Evolutionary conservation across 1,140 invertebrate genomes (phyloP).

Genomic region (Bombus haemorrhoidalis): DNA sequence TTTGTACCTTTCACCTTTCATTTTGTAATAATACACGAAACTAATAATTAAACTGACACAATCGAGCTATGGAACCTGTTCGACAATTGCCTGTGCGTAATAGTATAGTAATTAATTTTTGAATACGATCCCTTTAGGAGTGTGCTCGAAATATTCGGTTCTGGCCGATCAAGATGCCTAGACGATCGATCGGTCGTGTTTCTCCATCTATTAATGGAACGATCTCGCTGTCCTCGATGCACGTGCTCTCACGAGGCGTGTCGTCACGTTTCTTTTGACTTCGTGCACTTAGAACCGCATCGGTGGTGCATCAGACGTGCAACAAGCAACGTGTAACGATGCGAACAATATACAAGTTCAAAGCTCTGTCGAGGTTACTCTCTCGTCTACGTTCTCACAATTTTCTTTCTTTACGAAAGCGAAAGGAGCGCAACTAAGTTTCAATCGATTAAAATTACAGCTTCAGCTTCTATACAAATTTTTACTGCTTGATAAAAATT

Average conservation of each 20-base stretch:
- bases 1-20: too few species aligned
- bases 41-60: neutral
- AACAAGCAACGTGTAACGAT: slow-evolving; percentile 35
- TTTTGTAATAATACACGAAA: neutral
- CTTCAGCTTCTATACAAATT: neutral
- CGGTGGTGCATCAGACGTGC: slow-evolving; percentile 24
- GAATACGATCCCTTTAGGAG: too few species aligned
- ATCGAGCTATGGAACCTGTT: neutral
- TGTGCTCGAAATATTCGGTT: neutral
- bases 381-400: slow-evolving; percentile 14
- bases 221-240: slow-evolving; percentile 45
- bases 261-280: slow-evolving; percentile 39
- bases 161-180: neutral
- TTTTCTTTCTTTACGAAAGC: slow-evolving; percentile 54
- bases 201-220: slow-evolving; percentile 20
- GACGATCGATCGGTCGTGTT: slow-evolving; percentile 9
- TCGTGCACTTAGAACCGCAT: slow-evolving; percentile 24
- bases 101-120: neutral
- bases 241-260: slow-evolving; percentile 38
- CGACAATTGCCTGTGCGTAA: too few species aligned
- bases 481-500: neutral
- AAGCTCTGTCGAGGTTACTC: neutral
- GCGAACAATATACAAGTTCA: neutral
- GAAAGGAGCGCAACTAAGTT: slow-evolving; percentile 2
- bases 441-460: too few species aligned